Conservation (phyloP, 2,797 vertebrate species). For the Notolepis coatsorum region DNA sequence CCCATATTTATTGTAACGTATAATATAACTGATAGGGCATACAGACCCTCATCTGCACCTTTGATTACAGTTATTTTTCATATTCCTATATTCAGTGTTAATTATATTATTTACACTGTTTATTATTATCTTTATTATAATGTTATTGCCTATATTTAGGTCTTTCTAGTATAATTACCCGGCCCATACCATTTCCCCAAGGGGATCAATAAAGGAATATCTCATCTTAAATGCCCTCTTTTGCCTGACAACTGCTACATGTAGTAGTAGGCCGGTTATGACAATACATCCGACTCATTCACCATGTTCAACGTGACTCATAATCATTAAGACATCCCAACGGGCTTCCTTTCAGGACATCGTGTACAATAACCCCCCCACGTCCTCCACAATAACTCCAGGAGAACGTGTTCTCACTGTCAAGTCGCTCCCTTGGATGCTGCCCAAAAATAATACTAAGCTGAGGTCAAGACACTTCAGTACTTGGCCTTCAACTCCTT, state of each 20-base stretch:
- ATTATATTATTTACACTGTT: no score
- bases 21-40: no score
- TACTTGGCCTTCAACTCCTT: constrained; percentile 32
- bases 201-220: no score
- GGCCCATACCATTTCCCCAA: no score
- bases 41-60: no score
- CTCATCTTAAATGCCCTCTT: neutral
- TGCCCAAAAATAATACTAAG: constrained; percentile 8
- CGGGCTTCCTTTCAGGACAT: neutral
- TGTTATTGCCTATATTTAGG: no score
- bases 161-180: no score
- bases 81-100: no score
- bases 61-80: no score
- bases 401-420: neutral
- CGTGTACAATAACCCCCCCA: neutral
- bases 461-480: constrained; percentile 25
- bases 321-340: neutral
- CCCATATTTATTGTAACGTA: no score
- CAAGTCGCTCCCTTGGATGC: constrained; percentile 1
- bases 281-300: no score
- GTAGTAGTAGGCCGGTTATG: neutral
- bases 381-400: neutral
- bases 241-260: neutral
- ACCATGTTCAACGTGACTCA: neutral
- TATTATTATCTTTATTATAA: no score